Conservation (phyloP, 2,797 vertebrate species). For the Tragelaphus oryx region DNA sequence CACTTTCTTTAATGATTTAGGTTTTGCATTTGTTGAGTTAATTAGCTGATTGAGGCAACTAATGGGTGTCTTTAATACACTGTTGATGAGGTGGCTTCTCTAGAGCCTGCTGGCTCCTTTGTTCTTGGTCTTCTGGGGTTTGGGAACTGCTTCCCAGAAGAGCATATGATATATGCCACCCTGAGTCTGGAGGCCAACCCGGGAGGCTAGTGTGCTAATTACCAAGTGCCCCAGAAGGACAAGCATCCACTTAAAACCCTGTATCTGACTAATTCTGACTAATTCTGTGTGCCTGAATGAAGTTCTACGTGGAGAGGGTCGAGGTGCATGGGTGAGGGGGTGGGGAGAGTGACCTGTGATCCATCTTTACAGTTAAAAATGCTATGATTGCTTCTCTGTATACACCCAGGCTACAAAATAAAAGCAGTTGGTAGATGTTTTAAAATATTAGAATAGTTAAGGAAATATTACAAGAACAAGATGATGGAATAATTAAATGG, state of each 20-base stretch:
- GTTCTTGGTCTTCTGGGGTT: conserved; percentile 43
- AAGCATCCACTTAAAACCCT: neutral
- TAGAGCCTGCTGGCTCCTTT: conserved; percentile 73
- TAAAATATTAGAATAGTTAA: conserved; percentile 25
- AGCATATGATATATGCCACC: neutral
- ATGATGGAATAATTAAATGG: conserved; percentile 9
- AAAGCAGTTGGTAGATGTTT: neutral
- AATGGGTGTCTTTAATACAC: conserved; percentile 71
- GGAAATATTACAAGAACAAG: neutral
- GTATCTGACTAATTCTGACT: neutral
- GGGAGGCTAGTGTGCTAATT: neutral
- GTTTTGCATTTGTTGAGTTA: conserved; percentile 79
- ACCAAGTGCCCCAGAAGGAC: neutral
- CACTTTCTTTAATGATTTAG: conserved; percentile 74
- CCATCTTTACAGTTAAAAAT: neutral
- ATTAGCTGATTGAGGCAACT: conserved; percentile 80
- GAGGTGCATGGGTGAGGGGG: neutral
- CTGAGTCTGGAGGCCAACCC: neutral
- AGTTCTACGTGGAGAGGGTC: neutral
- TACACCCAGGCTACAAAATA: neutral
- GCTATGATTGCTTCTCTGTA: neutral
- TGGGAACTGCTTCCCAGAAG: neutral
- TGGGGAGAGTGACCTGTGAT: neutral
- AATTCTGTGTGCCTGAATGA: neutral
- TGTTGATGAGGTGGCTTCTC: conserved; percentile 73